A percentile compares a stretch with the other conserved stretches of the same genome.
Evolutionary conservation across 2,888 invertebrate genomes (phyloP).

Genomic region (Synergus itoensis): DNA sequence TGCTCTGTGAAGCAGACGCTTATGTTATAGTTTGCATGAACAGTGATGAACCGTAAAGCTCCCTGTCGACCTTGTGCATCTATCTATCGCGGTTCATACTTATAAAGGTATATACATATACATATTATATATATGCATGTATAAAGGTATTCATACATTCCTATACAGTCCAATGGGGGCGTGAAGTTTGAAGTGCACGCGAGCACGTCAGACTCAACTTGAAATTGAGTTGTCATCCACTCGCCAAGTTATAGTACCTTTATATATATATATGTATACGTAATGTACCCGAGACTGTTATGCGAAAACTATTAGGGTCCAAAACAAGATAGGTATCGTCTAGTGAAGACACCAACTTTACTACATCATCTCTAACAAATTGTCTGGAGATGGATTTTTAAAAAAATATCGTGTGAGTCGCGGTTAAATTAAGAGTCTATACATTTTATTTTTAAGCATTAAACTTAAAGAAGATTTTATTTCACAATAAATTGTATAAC

Average conservation of each 20-base stretch:
- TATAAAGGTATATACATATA: neutral
- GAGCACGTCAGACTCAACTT: slow-evolving; percentile 74
- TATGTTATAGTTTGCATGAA: slow-evolving; percentile 55
- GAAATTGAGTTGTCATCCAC: slow-evolving; percentile 77
- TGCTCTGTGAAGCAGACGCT: slow-evolving; percentile 52
- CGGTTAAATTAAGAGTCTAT: no score
- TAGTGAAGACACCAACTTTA: neutral
- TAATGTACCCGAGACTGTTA: slow-evolving; percentile 68
- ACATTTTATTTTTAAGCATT: no score
- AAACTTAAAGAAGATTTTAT: no score
- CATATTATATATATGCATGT: neutral
- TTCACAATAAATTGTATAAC: no score
- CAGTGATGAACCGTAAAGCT: slow-evolving; percentile 59
- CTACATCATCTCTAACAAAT: neutral
- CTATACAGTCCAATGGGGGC: slow-evolving; percentile 52
- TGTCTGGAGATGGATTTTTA: neutral
- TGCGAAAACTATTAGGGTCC: slow-evolving; percentile 71
- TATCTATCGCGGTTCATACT: slow-evolving; percentile 44
- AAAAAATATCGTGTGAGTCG: neutral
- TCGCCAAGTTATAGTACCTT: slow-evolving; percentile 73
- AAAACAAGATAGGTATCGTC: slow-evolving; percentile 56
- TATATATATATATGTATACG: slow-evolving; percentile 72
- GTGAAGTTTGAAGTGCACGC: slow-evolving; percentile 73
- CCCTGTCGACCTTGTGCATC: slow-evolving; percentile 44
- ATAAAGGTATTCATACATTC: slow-evolving; percentile 42